These are phyloP conservation scores for Sprattus sprattus DNA, from an alignment of 2,113 vertebrate species.

Conservation along the genomic window DNA sequence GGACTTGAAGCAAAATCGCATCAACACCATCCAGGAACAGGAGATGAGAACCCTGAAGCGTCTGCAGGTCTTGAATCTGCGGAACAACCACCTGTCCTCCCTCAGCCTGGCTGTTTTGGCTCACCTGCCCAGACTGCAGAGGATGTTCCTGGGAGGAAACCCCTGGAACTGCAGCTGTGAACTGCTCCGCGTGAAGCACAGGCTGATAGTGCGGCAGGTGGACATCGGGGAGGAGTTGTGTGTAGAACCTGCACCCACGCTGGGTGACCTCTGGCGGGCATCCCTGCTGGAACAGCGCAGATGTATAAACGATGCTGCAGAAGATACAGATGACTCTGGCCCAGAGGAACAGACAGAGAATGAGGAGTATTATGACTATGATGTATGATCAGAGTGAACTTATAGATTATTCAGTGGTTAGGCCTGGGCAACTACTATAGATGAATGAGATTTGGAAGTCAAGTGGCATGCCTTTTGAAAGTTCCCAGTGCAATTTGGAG, in stretches of 20 bases:
- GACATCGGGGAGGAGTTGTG: constrained; percentile 76
- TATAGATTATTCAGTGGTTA: neutral
- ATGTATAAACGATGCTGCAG: constrained; percentile 62
- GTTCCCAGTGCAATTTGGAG: too few relatives aligned
- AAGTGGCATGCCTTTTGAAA: neutral
- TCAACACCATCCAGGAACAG: constrained; percentile 66
- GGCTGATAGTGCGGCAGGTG: constrained; percentile 68
- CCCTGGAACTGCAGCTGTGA: constrained; percentile 82
- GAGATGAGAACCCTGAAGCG: constrained; percentile 73
- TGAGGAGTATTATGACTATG: constrained; percentile 80
- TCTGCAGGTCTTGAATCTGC: constrained; percentile 80
- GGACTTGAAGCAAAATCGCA: constrained; percentile 79
- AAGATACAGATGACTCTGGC: constrained; percentile 46
- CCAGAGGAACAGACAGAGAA: constrained; percentile 37
- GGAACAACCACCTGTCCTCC: constrained; percentile 76
- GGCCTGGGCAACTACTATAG: constrained; percentile 1
- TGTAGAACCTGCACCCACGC: constrained; percentile 59
- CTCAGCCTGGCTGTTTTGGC: constrained; percentile 66
- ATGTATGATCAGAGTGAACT: constrained; percentile 36
- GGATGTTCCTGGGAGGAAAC: constrained; percentile 78
- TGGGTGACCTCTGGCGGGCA: constrained; percentile 76
- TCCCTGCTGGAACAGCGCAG: constrained; percentile 70
- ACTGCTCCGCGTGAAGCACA: constrained; percentile 68
- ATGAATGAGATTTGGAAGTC: neutral
- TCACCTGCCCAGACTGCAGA: constrained; percentile 70